Evolutionary conservation across 2,888 invertebrate genomes (phyloP).

Genomic region (Drosophila pseudotalamancana): DNA sequence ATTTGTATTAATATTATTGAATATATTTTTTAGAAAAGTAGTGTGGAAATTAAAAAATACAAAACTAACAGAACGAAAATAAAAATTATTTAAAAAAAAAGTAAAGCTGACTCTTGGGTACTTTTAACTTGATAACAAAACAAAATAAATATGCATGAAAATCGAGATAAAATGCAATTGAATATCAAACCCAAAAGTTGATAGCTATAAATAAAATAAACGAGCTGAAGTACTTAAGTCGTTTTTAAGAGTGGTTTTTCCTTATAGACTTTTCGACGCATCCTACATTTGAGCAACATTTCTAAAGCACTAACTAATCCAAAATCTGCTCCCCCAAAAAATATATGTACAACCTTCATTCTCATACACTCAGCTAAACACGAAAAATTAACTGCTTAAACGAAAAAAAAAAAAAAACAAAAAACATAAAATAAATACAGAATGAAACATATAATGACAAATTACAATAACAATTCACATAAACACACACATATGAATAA

Average conservation of each 20-base stretch:
- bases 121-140: conserved; percentile 7
- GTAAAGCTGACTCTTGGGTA: conserved; percentile 16
- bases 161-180: conserved; percentile 2
- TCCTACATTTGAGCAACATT: conserved; percentile 28
- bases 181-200: conserved; percentile 13
- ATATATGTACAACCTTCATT: conserved; percentile 30
- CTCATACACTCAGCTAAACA: conserved; percentile 22
- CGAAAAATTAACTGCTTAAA: conserved; percentile 29
- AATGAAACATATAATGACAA: conserved; percentile 37
- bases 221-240: conserved; percentile 8
- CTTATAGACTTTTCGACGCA: conserved; percentile 14
- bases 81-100: conserved; percentile 15
- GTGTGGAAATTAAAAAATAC: conserved; percentile 43
- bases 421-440: not conserved
- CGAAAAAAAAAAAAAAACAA: conserved; percentile 9
- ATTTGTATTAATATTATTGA: conserved; percentile 72
- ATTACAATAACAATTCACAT: conserved; percentile 54
- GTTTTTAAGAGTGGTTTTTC: conserved; percentile 9
- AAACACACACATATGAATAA: conserved; percentile 31
- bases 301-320: conserved; percentile 41
- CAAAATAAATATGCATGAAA: not conserved
- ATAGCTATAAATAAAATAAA: not conserved
- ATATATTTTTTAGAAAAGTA: conserved; percentile 78
- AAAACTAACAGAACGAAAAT: conserved; percentile 25
- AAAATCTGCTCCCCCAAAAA: conserved; percentile 1